phyloP scores from a whole-genome alignment of 2,888 invertebrate genomes.

The Chaetoderma sp. region DNA sequence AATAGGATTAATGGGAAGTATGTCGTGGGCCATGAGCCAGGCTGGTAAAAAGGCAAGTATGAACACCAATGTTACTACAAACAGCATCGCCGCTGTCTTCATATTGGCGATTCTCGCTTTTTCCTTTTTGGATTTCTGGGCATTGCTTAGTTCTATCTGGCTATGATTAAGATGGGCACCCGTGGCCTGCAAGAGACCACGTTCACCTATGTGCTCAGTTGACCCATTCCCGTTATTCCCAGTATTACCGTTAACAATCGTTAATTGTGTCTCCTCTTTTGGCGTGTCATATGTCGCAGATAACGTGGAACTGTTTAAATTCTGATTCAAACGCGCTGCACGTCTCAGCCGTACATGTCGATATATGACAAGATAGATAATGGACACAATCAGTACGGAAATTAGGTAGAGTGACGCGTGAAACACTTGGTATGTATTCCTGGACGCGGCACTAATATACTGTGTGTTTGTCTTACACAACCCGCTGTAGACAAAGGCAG shows the following conservation, averaged over 20 bases:
- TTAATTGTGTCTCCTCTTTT: slow-evolving; percentile 34
- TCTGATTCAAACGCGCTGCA: slow-evolving; percentile 12
- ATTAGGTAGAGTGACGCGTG: slow-evolving; percentile 61
- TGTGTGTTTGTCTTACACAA: slow-evolving; percentile 26
- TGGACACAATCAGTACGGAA: slow-evolving; percentile 62
- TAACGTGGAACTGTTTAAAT: neutral
- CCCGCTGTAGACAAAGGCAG: slow-evolving; percentile 17
- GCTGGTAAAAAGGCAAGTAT: slow-evolving; percentile 67
- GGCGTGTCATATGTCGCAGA: neutral
- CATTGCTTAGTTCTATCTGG: neutral
- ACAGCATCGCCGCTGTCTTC: slow-evolving; percentile 68
- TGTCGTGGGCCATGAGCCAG: slow-evolving; percentile 60
- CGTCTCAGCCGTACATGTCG: slow-evolving; percentile 51
- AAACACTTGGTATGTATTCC: slow-evolving; percentile 57
- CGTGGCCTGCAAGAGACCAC: no score
- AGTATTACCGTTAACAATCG: slow-evolving; percentile 35
- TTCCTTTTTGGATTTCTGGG: slow-evolving; percentile 11
- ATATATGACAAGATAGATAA: slow-evolving; percentile 65
- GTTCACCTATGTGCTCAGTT: slow-evolving; percentile 16
- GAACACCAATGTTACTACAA: slow-evolving; percentile 68
- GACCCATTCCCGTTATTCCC: slow-evolving; percentile 27
- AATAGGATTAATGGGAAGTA: slow-evolving; percentile 53
- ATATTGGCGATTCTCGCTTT: slow-evolving; percentile 64
- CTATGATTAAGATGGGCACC: no score
- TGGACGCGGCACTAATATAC: slow-evolving; percentile 44